Evolutionary conservation across 2,797 vertebrate genomes (phyloP), one percentile per base, ranked within the genome.

Genomic region (Gobio occitaniae): DNA sequence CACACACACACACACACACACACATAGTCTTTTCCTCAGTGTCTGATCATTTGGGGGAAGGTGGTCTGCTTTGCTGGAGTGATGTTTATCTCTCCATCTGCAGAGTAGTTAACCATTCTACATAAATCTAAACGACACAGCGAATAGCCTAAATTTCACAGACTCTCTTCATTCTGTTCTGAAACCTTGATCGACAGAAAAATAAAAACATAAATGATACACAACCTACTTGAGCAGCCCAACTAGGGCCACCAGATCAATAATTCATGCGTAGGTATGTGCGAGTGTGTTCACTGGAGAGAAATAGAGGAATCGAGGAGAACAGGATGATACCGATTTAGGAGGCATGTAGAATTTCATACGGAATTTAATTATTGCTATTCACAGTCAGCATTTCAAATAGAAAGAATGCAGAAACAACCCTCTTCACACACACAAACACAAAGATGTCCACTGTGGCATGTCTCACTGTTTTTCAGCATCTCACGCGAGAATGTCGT

Each of bases 221-320:
- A 76, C 48, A 74, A 66, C 70, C 59, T 69, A 82, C 63, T 59
- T 70, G 44, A 69, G 32, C 36, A 25, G 36, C 80, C 41, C 38
- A 61, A 61, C 69, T 59, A 74, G 71, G 47, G 29, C 56, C 71
- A 68, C n/a, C 11, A 47, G 82, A 68, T 84, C 65, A 84, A 84
- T 69, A 66, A 41, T 78, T 32, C 54, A 82, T 78, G 4, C 75
- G 6, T 63, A 8, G 48, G 63, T 47, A 15, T 72, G 15, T 48
- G 66, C 21, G 17, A 38, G 16, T 63, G 54, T 83, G 21, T 15
- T 17, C 19, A 32, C 15, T 19, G 16, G 19, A 83, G 56, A 54
- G 44, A 68, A 50, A 77, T 25, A 69, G 63, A 82, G 48, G n/a
- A 59, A 61, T 21, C 6, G 59, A 54, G 41, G 32, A 63, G 69